Percentiles rank a stretch among this genome's conserved stretches.
phyloP scores from a whole-genome alignment of 92 coral and sea anemone genomes.

The Paramuricea clavata region DNA sequence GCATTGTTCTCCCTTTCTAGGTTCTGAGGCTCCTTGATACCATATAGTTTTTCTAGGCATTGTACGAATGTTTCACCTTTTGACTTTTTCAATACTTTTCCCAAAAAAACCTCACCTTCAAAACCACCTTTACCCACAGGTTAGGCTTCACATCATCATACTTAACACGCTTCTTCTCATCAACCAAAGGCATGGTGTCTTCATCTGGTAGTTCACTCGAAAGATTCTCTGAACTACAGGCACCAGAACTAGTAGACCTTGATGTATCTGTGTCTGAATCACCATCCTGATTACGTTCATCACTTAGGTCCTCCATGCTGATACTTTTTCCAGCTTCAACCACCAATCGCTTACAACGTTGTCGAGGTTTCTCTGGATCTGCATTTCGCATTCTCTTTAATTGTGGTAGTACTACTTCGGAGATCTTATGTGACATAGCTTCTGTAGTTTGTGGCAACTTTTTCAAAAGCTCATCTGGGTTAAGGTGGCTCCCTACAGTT shows the following conservation, averaged over 20 bases:
- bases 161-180: not conserved
- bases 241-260: too few species aligned
- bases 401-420: too few species aligned
- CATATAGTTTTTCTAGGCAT: slow-evolving; percentile 38
- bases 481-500: too few species aligned
- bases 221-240: too few species aligned
- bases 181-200: too few species aligned
- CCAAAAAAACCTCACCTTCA: slow-evolving; percentile 31
- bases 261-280: too few species aligned
- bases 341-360: not conserved
- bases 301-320: not conserved
- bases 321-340: slow-evolving; percentile 37
- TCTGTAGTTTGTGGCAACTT: slow-evolving; percentile 21
- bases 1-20: slow-evolving; percentile 11
- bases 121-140: slow-evolving; percentile 22
- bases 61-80: slow-evolving; percentile 9
- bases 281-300: too few species aligned
- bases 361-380: not conserved
- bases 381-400: not conserved
- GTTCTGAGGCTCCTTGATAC: slow-evolving; percentile 33
- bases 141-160: not conserved
- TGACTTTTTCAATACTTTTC: slow-evolving; percentile 9
- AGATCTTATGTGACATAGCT: too few species aligned
- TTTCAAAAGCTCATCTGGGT: slow-evolving; percentile 16
- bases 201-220: too few species aligned